Percentiles rank a stretch among this genome's conserved stretches.
phyloP scores from a whole-genome alignment of 1,140 invertebrate genomes.

The Bombyx mandarina region DNA sequence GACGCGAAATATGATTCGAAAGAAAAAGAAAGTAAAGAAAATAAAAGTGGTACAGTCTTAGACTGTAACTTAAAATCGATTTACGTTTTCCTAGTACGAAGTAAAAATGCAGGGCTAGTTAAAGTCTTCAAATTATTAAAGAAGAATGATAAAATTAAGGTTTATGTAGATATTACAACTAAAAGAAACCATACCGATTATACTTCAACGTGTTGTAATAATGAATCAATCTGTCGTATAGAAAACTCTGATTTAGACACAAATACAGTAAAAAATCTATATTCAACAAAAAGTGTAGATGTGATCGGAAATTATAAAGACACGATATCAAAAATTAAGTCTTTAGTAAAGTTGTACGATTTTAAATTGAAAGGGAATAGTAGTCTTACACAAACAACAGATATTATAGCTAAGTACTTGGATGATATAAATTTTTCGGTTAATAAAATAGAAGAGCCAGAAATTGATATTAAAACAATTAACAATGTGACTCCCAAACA shows the following conservation, averaged over 20 bases:
- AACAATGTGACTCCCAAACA: too few species aligned
- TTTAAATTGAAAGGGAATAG: slow-evolving; percentile 4
- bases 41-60: slow-evolving; percentile 9
- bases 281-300: background rate
- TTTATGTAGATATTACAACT: slow-evolving; percentile 38
- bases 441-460: too few species aligned
- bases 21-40: slow-evolving; percentile 14
- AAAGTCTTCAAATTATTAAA: slow-evolving; percentile 37
- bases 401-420: too few species aligned
- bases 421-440: too few species aligned
- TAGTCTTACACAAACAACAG: too few species aligned
- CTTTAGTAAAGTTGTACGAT: slow-evolving; percentile 18
- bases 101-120: slow-evolving; percentile 26
- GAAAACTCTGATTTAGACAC: slow-evolving; percentile 7
- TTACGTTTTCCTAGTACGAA: slow-evolving; percentile 31
- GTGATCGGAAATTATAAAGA: slow-evolving; percentile 14
- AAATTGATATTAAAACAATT: too few species aligned
- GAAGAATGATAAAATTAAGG: slow-evolving; percentile 34
- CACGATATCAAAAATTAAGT: slow-evolving; percentile 31
- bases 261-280: slow-evolving; percentile 5
- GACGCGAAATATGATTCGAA: slow-evolving; percentile 23
- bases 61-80: slow-evolving; percentile 43
- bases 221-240: slow-evolving; percentile 16
- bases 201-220: slow-evolving; percentile 33
- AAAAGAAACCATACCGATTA: slow-evolving; percentile 24